These are phyloP conservation scores for Corythornis madagascariensis DNA, from an alignment of 2,113 vertebrate species.

Conservation along the genomic window DNA sequence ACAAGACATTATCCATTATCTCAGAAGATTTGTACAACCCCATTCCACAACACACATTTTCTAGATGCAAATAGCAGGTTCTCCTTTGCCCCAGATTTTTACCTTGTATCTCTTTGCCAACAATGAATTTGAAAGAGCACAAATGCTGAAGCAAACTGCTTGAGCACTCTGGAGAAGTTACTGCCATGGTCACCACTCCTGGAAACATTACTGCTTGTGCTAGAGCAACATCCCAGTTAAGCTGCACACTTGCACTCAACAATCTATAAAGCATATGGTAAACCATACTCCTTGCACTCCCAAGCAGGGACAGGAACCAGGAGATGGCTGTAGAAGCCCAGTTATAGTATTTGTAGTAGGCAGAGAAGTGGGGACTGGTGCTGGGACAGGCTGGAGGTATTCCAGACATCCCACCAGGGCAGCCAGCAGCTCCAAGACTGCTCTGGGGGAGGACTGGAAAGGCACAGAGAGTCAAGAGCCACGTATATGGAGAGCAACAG, in stretches of 20 bases:
- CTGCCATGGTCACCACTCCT: neutral
- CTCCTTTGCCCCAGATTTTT: neutral
- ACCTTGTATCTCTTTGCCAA: neutral
- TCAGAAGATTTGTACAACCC: neutral
- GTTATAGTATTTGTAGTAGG: neutral
- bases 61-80: neutral
- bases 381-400: too few relatives aligned
- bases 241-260: too few relatives aligned
- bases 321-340: neutral
- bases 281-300: neutral
- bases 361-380: rapidly evolving
- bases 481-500: rapidly evolving
- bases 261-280: neutral
- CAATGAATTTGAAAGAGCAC: neutral
- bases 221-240: neutral
- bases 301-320: neutral
- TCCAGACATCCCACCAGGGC: neutral
- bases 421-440: neutral
- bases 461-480: neutral
- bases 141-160: neutral
- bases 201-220: neutral
- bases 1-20: neutral
- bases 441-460: neutral
- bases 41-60: neutral
- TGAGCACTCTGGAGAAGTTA: neutral